Base-by-base conservation (phyloP, 2,888 invertebrate species). In the Ormia ochracea region DNA sequence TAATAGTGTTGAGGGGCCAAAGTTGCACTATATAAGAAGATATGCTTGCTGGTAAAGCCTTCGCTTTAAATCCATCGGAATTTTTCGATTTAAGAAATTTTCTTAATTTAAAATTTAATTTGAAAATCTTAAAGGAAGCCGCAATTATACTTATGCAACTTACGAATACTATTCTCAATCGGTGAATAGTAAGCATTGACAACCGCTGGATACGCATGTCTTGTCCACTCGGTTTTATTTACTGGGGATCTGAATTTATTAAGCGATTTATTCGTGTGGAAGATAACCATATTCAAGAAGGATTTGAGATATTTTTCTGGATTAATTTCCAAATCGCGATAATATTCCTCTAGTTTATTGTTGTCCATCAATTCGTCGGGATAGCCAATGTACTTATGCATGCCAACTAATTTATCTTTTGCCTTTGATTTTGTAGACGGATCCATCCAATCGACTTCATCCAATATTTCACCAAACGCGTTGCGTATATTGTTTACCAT, bases 401-500 rank as follows among this genome's bases (percentile, higher is more conserved):
- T 97, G 0, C 94, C 92, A 73, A 93, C 92, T 0, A 96, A 94
- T 87, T 97, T 97, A 77, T 94, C 93, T 78, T 96, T 88, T 0
- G 96, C 96, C 70, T 93, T 93, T 82, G 91, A 89, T 56, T 94
- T 93, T 0, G 98, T 98, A 82, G 91, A 90, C 0, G 93, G 93
- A 86, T 98, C 98, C 98, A 98, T 98, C 98, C 98, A 98, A 52
- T 95, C 94, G 12, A 97, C 94, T 74, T 93, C 91, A 17, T 92
- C 91, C 69, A 97, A 89, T 31, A 97, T 96, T 83, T 94, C 93
- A 78, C 93, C 92, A 90, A 98, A 98, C 83, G 96, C 94, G 68
- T 91, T 91, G 78, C 95, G 93, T 83, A 98, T 96, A 84, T 96
- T 94, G 68, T 92, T 91, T 0, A 97, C 97, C 96, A 98, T 96